Percentiles rank a stretch among this genome's conserved stretches.
These are phyloP conservation scores for Epinephelus awoara DNA, from an alignment of 2,797 vertebrate species.

Conservation along the genomic window DNA sequence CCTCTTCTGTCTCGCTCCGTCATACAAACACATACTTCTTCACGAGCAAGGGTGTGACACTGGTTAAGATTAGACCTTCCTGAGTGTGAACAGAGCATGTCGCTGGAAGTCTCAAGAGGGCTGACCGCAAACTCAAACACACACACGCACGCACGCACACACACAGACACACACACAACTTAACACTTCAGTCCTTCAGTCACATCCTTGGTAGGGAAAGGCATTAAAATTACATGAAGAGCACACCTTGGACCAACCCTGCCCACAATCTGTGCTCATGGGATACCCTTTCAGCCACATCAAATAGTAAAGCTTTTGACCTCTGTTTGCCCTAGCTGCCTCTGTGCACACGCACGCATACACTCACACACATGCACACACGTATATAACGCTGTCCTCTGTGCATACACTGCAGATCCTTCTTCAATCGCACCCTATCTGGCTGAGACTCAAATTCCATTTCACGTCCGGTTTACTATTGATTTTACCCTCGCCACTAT, in stretches of 20 bases:
- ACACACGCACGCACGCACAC: neutral
- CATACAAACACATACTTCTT: slow-evolving; percentile 32
- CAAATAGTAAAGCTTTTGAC: slow-evolving; percentile 81
- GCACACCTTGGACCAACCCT: slow-evolving; percentile 59
- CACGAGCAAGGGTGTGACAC: slow-evolving; percentile 37
- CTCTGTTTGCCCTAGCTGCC: slow-evolving; percentile 72
- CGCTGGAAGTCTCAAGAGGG: slow-evolving; percentile 47
- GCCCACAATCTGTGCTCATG: slow-evolving; percentile 63
- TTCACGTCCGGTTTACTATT: slow-evolving; percentile 86
- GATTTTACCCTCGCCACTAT: slow-evolving; percentile 82
- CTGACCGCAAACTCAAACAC: slow-evolving; percentile 32
- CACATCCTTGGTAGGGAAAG: slow-evolving; percentile 51
- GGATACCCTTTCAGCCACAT: slow-evolving; percentile 76
- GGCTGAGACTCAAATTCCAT: slow-evolving; percentile 84
- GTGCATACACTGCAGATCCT: slow-evolving; percentile 73
- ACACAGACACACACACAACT: neutral
- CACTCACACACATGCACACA: slow-evolving; percentile 1
- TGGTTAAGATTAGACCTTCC: slow-evolving; percentile 56
- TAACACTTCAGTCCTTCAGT: slow-evolving; percentile 55
- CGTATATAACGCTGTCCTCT: slow-evolving; percentile 52
- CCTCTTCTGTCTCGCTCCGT: slow-evolving; percentile 19
- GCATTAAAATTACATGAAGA: slow-evolving; percentile 81
- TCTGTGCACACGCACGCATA: slow-evolving; percentile 14
- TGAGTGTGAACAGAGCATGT: slow-evolving; percentile 57
- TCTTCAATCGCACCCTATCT: slow-evolving; percentile 76